Percentiles rank a stretch among this genome's conserved stretches.
phyloP scores from a whole-genome alignment of 2,113 vertebrate species.

The Macaca mulatta region DNA sequence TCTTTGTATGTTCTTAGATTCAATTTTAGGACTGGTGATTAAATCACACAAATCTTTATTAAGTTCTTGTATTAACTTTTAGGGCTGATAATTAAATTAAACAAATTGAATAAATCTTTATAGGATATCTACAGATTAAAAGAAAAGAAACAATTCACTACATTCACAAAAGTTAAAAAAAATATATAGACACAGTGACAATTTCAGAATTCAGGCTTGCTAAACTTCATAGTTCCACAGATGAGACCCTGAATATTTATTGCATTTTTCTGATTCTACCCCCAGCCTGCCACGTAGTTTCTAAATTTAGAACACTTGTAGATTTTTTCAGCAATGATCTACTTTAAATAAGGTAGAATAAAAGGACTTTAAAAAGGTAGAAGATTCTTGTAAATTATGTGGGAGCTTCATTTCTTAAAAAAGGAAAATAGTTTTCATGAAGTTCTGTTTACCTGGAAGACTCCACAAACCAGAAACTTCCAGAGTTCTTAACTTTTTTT shows the following conservation, averaged over 20 bases:
- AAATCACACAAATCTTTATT: slow-evolving; percentile 34
- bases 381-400: background rate
- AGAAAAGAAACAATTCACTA: slow-evolving; percentile 27
- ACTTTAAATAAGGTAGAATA: background rate
- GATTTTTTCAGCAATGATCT: background rate
- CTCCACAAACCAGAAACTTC: slow-evolving; percentile 98
- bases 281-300: background rate
- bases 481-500: slow-evolving; percentile 95
- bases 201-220: slow-evolving; percentile 27
- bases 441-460: slow-evolving; percentile 91
- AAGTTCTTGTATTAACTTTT: slow-evolving; percentile 30
- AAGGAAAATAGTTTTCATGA: background rate
- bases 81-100: slow-evolving; percentile 29
- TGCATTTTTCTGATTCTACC: slow-evolving; percentile 25
- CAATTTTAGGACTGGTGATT: slow-evolving; percentile 38
- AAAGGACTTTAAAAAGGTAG: background rate
- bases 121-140: background rate
- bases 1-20: background rate
- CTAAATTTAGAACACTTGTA: background rate
- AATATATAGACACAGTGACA: background rate
- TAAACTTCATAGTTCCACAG: background rate
- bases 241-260: slow-evolving; percentile 32
- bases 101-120: slow-evolving; percentile 42
- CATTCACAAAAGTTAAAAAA: background rate
- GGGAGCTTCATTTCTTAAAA: background rate